A percentile compares a stretch with the other conserved stretches of the same genome.
Evolutionary conservation across 2,888 invertebrate species (phyloP).

Genomic region (Hartigia nigra): DNA sequence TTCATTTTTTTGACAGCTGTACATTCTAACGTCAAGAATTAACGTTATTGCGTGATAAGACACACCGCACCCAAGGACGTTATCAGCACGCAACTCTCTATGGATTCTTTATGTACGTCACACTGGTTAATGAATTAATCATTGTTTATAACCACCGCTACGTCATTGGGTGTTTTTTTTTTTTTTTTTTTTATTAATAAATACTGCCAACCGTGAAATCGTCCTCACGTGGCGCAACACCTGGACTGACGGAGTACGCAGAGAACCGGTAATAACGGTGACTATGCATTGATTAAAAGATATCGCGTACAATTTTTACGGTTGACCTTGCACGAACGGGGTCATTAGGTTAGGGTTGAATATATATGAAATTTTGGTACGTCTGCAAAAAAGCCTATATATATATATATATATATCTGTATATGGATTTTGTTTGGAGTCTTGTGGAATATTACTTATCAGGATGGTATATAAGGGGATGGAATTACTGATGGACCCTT

Average conservation of each 20-base stretch:
- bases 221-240: not conserved
- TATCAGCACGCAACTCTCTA: not conserved
- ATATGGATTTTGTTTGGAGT: not conserved
- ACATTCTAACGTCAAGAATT: not conserved
- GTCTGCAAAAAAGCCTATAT: not conserved
- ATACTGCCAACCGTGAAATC: not conserved
- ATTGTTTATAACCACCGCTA: not conserved
- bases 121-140: not conserved
- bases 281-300: not conserved
- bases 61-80: not conserved
- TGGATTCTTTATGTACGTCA: not conserved
- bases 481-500: slow-evolving; percentile 18
- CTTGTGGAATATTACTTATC: not conserved
- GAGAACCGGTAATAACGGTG: not conserved
- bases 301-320: not conserved
- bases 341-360: not conserved
- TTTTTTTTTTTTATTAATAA: not conserved
- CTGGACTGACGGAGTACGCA: not conserved
- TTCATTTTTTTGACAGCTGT: not conserved
- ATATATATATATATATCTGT: not conserved
- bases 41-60: not conserved
- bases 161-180: not conserved
- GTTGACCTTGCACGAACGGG: not conserved
- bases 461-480: not conserved
- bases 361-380: not conserved